A percentile compares a stretch with the other conserved stretches of the same genome.
Conservation (phyloP, 2,797 vertebrate species). For the Anguilla anguilla region DNA sequence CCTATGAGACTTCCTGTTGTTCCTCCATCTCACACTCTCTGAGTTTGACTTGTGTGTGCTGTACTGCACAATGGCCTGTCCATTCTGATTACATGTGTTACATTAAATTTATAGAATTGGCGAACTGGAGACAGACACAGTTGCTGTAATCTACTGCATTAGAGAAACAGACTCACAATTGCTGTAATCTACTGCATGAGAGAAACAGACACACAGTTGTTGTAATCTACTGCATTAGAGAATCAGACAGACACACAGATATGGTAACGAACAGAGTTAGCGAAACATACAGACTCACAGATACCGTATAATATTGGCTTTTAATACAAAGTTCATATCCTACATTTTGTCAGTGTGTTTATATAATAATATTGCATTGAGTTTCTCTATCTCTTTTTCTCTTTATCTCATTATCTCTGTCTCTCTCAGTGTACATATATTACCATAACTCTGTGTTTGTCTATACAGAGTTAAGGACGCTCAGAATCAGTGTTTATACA, state of each 20-base stretch:
- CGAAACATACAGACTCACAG: not conserved
- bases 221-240: not conserved
- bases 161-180: not conserved
- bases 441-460: not conserved
- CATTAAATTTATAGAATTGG: not conserved
- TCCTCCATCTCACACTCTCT: not conserved
- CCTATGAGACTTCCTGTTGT: constrained; percentile 34
- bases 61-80: not conserved
- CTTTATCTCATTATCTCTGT: not conserved
- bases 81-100: not conserved
- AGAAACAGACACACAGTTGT: not conserved
- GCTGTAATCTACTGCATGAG: not conserved
- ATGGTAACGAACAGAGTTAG: not conserved
- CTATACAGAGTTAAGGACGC: not conserved
- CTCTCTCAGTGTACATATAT: not conserved
- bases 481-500: not conserved
- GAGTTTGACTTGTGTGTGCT: not conserved
- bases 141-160: not conserved
- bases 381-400: not conserved
- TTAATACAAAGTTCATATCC: not conserved
- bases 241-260: not conserved
- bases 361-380: not conserved
- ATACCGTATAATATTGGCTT: not conserved
- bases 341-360: not conserved
- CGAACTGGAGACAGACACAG: not conserved